Evolutionary conservation across 2,113 vertebrate species (phyloP), one percentile per base, ranked within the genome.

Genomic region (Cisticola juncidis): DNA sequence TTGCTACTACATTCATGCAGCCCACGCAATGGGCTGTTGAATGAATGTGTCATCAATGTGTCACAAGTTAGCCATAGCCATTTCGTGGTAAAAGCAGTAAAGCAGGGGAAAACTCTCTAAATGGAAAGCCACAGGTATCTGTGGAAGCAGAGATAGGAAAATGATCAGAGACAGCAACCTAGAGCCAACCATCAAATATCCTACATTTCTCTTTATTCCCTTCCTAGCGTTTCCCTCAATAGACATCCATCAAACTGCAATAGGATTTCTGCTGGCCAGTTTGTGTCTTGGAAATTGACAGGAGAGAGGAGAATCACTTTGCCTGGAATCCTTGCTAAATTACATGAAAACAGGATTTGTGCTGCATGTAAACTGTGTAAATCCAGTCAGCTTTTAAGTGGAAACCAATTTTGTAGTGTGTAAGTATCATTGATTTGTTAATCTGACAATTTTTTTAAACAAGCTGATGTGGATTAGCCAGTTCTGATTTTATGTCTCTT

Each of bases 351-450:
- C 68, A 53, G 89, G 90, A 96, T 96, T 97, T 95, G 88, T 62
- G 48, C 72, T 84, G 60, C 88, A 85, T 93, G 80, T 93, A 90
- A 94, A 96, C 81, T 97, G 83, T 87, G 56, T 88, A 92, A 92
- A 96, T 97, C 95, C 84, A 82, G 94, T 72, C 88, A 93, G 94
- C 96, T 90, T 96, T 77, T 96, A 97, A 97, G 86, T 95, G 97
- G 94, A 87, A 97, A 90, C 86, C 91, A 90, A 95, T 98, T 97
- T 94, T 28, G 42, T 95, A 94, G 82, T 79, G 89, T 94, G 72
- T 97, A 95, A 97, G 96, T 88, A 87, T 76, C 96, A 98, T 96
- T 94, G 97, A 97, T 96, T 96, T 95, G 90, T 95, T 97, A 94
- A 97, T 97, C 97, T 95, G 97, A 87, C 87, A 72, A 5, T 82